These are phyloP conservation scores for Torymus texanus DNA, from an alignment of 2,888 invertebrate genomes.

Conservation along the genomic window DNA sequence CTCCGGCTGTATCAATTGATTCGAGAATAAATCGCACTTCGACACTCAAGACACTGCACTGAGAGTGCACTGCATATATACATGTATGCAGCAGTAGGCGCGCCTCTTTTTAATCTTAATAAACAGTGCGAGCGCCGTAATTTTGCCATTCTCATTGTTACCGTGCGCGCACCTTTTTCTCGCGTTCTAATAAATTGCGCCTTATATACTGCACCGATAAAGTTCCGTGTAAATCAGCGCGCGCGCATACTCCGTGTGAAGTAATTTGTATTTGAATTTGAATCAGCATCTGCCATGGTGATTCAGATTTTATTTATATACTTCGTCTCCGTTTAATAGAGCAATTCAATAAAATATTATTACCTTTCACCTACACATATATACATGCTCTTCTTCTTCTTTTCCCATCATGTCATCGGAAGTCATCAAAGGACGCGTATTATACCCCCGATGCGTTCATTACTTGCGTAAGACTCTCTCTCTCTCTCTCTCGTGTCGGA, in stretches of 20 bases:
- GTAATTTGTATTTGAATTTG: too few species aligned
- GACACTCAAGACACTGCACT: neutral
- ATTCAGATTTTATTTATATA: too few species aligned
- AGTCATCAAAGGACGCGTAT: neutral
- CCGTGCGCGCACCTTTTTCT: too few species aligned
- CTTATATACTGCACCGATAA: too few species aligned
- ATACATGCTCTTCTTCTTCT: slow-evolving; percentile 1
- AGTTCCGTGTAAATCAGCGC: too few species aligned
- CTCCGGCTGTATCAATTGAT: slow-evolving; percentile 35
- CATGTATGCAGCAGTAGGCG: neutral
- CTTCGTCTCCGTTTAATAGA: too few species aligned
- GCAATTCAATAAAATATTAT: too few species aligned
- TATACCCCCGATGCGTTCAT: slow-evolving; percentile 11
- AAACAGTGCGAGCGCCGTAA: neutral
- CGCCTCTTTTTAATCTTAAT: slow-evolving; percentile 39
- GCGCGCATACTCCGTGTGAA: too few species aligned
- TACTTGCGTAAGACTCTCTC: slow-evolving; percentile 43
- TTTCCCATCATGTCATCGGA: neutral
- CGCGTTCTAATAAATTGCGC: too few species aligned
- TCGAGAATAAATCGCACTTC: slow-evolving; percentile 33
- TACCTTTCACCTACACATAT: too few species aligned
- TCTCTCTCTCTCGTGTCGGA: slow-evolving; percentile 2
- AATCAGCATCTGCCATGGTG: too few species aligned
- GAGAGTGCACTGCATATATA: neutral
- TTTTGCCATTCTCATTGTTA: neutral